Percentiles rank a stretch among this genome's conserved stretches.
phyloP scores from a whole-genome alignment of 2,113 vertebrate species.

The Potamarius usumacintae region DNA sequence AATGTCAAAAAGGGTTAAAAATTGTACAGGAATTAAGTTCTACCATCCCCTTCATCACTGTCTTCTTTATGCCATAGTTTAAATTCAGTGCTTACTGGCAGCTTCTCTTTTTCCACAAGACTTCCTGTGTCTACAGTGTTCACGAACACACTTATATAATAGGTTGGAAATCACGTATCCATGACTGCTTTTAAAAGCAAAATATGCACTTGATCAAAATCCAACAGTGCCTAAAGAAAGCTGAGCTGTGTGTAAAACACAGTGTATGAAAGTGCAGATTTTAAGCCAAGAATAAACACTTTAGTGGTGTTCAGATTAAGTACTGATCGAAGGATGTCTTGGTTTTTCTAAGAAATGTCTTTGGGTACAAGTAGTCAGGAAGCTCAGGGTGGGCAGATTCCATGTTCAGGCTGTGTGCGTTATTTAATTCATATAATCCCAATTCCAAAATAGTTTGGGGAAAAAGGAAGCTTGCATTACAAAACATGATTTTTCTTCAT shows the following conservation, averaged over 20 bases:
- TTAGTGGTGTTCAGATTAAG: background rate
- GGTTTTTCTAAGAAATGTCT: background rate
- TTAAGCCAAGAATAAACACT: slow-evolving; percentile 8
- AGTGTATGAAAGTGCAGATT: background rate
- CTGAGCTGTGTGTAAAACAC: slow-evolving; percentile 4
- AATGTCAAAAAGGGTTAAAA: background rate
- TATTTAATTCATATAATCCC: no score
- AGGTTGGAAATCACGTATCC: no score
- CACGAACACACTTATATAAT: background rate
- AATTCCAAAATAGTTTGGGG: no score
- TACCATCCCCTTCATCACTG: background rate
- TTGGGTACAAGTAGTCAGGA: no score
- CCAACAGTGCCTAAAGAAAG: slow-evolving; percentile 16
- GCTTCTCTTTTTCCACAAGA: background rate
- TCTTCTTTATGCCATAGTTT: background rate
- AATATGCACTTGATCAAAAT: slow-evolving; percentile 44
- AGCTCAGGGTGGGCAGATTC: no score
- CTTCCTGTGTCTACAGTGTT: background rate
- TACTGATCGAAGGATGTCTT: background rate
- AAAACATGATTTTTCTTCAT: no score
- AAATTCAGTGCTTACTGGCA: no score
- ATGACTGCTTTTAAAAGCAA: slow-evolving; percentile 54
- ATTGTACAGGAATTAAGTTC: background rate
- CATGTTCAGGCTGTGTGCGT: no score
- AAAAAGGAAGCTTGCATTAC: no score